These are phyloP conservation scores for Myzus persicae DNA, from an alignment of 1,140 invertebrate genomes.

Conservation along the genomic window DNA sequence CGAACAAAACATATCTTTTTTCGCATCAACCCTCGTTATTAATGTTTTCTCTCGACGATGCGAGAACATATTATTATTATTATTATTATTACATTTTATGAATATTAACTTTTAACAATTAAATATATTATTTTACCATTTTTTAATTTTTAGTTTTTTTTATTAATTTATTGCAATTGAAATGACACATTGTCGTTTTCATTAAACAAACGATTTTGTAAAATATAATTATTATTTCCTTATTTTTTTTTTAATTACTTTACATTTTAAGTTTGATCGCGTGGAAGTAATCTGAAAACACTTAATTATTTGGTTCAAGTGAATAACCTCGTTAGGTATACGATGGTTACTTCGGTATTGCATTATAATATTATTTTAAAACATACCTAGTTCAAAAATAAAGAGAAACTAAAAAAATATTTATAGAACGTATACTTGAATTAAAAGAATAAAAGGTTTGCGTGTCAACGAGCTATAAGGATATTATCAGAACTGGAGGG, in stretches of 20 bases:
- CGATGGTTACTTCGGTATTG: background rate
- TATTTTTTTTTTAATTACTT: background rate
- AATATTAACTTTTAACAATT: background rate
- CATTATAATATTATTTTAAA: background rate
- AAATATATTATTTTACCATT: background rate
- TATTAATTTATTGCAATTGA: background rate
- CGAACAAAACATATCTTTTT: background rate
- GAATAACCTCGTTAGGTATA: background rate
- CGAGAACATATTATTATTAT: too few species aligned
- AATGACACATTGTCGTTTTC: background rate
- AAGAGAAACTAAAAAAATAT: background rate
- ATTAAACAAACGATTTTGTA: background rate
- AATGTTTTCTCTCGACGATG: background rate
- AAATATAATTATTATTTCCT: background rate
- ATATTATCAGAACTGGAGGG: background rate
- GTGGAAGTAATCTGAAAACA: background rate
- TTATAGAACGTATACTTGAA: background rate
- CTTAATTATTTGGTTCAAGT: background rate
- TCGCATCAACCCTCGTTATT: background rate
- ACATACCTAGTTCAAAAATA: too few species aligned
- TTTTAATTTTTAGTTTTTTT: too few species aligned
- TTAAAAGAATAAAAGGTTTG: background rate
- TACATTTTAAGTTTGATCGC: background rate
- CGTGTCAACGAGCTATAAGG: background rate
- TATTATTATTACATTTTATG: background rate